phyloP scores from a whole-genome alignment of 64 coral and sea anemone genomes.

The Platygyra sinensis region DNA sequence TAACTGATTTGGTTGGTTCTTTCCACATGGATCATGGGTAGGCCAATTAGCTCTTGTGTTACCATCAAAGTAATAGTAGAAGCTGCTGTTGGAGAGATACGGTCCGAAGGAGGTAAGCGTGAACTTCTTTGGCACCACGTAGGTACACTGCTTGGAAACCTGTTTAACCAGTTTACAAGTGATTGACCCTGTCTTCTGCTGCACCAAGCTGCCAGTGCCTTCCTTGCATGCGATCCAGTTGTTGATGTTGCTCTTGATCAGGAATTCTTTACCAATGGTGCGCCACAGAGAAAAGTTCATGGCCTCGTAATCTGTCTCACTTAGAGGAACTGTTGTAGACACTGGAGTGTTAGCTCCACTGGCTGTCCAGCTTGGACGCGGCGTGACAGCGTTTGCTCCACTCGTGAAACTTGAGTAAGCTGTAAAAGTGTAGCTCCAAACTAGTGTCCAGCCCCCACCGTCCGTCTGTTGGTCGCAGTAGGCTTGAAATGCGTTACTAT shows the following conservation, averaged over 20 bases:
- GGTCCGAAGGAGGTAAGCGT: not conserved
- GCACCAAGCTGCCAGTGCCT: slow-evolving; percentile 22
- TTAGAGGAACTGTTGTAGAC: slow-evolving; percentile 40
- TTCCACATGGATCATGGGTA: slow-evolving; percentile 43
- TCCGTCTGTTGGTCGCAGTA: slow-evolving; percentile 30
- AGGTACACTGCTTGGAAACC: not conserved
- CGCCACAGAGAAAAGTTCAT: slow-evolving; percentile 65
- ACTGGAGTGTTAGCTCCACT: not conserved
- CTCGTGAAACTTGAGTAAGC: not conserved
- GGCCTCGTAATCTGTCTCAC: slow-evolving; percentile 38
- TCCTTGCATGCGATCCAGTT: slow-evolving; percentile 17
- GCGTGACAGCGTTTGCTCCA: slow-evolving; percentile 28
- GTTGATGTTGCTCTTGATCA: slow-evolving; percentile 53
- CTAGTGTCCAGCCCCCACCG: slow-evolving; percentile 24
- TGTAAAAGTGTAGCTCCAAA: slow-evolving; percentile 36
- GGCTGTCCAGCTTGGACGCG: slow-evolving; percentile 3
- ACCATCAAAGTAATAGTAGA: slow-evolving; percentile 20
- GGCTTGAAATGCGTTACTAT: slow-evolving; percentile 24
- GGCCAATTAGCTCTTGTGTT: not conserved
- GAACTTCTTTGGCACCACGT: not conserved
- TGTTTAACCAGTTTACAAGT: slow-evolving; percentile 39
- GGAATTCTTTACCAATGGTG: slow-evolving; percentile 27
- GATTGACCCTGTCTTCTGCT: not conserved
- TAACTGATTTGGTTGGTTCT: slow-evolving; percentile 9
- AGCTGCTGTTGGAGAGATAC: not conserved